Evolutionary conservation across 1,140 invertebrate genomes (phyloP).

Genomic region (Drosophila novamexicana): DNA sequence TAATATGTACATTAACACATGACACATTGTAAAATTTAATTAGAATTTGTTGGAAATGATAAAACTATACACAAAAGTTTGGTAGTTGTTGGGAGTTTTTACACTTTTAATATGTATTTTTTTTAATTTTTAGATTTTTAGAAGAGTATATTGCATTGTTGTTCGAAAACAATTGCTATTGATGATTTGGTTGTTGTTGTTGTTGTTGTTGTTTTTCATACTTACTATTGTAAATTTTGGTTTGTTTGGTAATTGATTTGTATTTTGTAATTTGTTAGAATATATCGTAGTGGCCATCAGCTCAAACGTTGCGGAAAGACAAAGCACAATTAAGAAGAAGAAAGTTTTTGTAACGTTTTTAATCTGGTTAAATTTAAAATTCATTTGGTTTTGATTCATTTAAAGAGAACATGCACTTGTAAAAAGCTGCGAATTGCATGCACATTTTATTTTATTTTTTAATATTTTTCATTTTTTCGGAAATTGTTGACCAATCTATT

Average conservation of each 20-base stretch:
- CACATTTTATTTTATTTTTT: conserved; percentile 37
- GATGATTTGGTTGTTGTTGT: conserved; percentile 20
- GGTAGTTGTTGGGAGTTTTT: conserved; percentile 45
- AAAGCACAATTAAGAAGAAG: conserved; percentile 84
- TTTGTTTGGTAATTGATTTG: conserved; percentile 74
- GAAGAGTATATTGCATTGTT: conserved; percentile 38
- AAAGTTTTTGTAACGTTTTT: conserved; percentile 70
- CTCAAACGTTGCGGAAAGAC: conserved; percentile 85
- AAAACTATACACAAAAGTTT: conserved; percentile 63
- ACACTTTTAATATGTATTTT: conserved; percentile 11
- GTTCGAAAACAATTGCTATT: conserved; percentile 34
- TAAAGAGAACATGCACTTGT: conserved; percentile 36
- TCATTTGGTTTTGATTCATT: conserved; percentile 6
- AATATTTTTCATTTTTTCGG: conserved; percentile 18
- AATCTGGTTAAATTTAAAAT: conserved; percentile 30
- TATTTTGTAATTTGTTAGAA: conserved; percentile 80
- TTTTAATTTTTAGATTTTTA: conserved; percentile 49
- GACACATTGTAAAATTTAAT: conserved; percentile 31
- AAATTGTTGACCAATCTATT: conserved; percentile 47
- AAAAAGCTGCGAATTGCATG: conserved; percentile 56
- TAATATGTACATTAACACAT: conserved; percentile 46
- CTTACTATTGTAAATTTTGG: conserved; percentile 74
- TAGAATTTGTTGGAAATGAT: conserved; percentile 22
- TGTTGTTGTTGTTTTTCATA: conserved; percentile 61
- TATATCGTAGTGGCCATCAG: conserved; percentile 84